Evolutionary conservation across 2,888 invertebrate genomes (phyloP).

Genomic region (Laothoe populi): DNA sequence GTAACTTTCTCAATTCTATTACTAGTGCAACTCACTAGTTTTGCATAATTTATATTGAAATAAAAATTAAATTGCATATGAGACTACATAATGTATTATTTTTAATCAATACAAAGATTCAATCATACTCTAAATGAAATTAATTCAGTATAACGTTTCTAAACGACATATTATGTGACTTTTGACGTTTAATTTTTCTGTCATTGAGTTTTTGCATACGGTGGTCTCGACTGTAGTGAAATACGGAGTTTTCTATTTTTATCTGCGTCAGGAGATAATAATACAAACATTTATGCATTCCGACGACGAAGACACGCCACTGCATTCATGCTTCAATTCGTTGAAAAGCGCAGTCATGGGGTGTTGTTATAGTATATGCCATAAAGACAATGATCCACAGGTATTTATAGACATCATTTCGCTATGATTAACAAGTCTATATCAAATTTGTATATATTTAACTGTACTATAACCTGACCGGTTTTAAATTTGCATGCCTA

Average conservation of each 20-base stretch:
- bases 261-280: slow-evolving; percentile 62
- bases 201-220: slow-evolving; percentile 20
- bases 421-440: background rate
- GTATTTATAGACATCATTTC: slow-evolving; percentile 63
- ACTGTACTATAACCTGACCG: slow-evolving; percentile 9
- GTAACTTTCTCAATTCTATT: too few relatives aligned
- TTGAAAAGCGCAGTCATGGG: slow-evolving; percentile 85
- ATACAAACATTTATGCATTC: slow-evolving; percentile 80
- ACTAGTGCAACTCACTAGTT: too few relatives aligned
- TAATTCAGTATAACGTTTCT: too few relatives aligned
- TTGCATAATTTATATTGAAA: too few relatives aligned
- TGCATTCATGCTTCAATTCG: slow-evolving; percentile 82
- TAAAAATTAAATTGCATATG: too few relatives aligned
- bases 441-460: slow-evolving; percentile 3
- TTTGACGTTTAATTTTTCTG: slow-evolving; percentile 28
- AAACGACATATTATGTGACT: background rate
- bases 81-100: too few relatives aligned
- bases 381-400: slow-evolving; percentile 88
- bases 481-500: slow-evolving; percentile 7
- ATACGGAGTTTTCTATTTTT: slow-evolving; percentile 76
- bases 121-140: too few relatives aligned
- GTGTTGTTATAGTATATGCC: slow-evolving; percentile 90
- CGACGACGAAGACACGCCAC: slow-evolving; percentile 70
- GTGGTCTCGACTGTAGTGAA: slow-evolving; percentile 42
- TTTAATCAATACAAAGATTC: too few relatives aligned